Percentiles rank a stretch among this genome's conserved stretches.
phyloP scores from a whole-genome alignment of 92 coral and sea anemone species.

The Siderastrea radians region DNA sequence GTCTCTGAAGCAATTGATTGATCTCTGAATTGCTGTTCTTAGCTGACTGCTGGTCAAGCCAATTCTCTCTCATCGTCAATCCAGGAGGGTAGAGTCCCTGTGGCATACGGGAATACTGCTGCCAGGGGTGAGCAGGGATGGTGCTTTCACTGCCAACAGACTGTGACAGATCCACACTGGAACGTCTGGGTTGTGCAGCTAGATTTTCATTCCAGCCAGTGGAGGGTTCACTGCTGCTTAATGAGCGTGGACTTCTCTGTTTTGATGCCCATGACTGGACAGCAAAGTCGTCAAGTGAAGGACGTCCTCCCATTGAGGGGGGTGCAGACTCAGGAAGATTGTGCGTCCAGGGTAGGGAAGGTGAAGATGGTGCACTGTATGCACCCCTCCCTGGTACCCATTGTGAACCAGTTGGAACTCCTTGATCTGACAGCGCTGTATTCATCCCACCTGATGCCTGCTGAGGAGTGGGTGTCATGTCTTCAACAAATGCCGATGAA shows the following conservation, averaged over 20 bases:
- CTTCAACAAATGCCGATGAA: constrained; percentile 86
- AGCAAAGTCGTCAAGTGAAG: constrained; percentile 94
- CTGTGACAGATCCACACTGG: constrained; percentile 82
- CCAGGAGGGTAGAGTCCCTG: constrained; percentile 82
- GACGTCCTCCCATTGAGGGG: constrained; percentile 78
- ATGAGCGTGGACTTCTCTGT: constrained; percentile 90
- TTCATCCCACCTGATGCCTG: constrained; percentile 60
- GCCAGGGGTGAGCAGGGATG: constrained; percentile 82
- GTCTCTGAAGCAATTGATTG: constrained; percentile 75
- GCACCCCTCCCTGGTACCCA: constrained; percentile 95
- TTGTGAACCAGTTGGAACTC: constrained; percentile 66
- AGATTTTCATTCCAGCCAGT: constrained; percentile 76
- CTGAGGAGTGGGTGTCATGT: constrained; percentile 92
- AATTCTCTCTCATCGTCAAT: constrained; percentile 75
- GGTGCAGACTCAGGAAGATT: constrained; percentile 82
- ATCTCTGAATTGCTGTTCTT: constrained; percentile 69
- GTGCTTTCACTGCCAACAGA: constrained; percentile 62
- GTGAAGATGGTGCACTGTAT: constrained; percentile 98
- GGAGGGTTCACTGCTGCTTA: constrained; percentile 85
- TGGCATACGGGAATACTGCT: constrained; percentile 68
- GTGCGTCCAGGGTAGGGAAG: constrained; percentile 93
- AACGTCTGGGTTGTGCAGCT: constrained; percentile 73
- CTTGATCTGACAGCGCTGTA: constrained; percentile 85
- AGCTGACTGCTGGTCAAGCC: constrained; percentile 76
- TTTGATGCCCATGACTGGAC: constrained; percentile 93